phyloP scores from a whole-genome alignment of 2,797 vertebrate species.

The Eptatretus atami region DNA sequence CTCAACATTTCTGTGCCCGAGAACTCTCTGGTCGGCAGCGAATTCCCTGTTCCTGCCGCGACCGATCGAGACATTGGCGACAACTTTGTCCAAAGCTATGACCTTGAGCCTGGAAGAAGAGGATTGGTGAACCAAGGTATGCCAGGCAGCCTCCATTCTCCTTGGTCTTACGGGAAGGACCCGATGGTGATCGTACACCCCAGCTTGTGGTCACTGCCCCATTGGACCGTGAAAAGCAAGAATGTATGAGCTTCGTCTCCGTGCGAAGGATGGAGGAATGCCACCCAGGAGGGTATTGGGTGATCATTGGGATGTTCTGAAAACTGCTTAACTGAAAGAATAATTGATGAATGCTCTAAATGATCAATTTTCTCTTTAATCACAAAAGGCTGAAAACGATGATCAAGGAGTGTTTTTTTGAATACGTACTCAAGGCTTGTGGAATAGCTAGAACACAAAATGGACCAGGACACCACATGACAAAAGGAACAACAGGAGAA shows the following conservation, averaged over 20 bases:
- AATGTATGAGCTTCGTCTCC: slow-evolving; percentile 99
- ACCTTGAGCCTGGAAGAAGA: slow-evolving; percentile 41
- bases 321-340: too few species aligned
- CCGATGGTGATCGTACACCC: slow-evolving; percentile 96
- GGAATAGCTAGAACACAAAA: too few species aligned
- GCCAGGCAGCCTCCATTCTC: slow-evolving; percentile 50
- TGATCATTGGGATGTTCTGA: too few species aligned
- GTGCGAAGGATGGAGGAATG: slow-evolving; percentile 80
- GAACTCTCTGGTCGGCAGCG: slow-evolving; percentile 92
- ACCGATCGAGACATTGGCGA: slow-evolving; percentile 91
- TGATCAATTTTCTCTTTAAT: too few species aligned
- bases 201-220: slow-evolving; percentile 93
- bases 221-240: slow-evolving; percentile 88
- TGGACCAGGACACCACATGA: too few species aligned
- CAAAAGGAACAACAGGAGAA: too few species aligned
- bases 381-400: too few species aligned
- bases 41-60: slow-evolving; percentile 84
- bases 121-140: too few species aligned
- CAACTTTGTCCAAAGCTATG: slow-evolving; percentile 87
- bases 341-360: too few species aligned
- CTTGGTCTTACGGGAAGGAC: slow-evolving; percentile 90
- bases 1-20: slow-evolving; percentile 99
- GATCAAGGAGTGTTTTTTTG: too few species aligned
- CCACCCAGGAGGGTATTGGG: slow-evolving; percentile 30
- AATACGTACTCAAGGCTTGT: too few species aligned